A percentile compares a stretch with the other conserved stretches of the same genome.
Evolutionary conservation across 2,888 invertebrate species (phyloP).

Genomic region (Synanthedon myopaeformis): DNA sequence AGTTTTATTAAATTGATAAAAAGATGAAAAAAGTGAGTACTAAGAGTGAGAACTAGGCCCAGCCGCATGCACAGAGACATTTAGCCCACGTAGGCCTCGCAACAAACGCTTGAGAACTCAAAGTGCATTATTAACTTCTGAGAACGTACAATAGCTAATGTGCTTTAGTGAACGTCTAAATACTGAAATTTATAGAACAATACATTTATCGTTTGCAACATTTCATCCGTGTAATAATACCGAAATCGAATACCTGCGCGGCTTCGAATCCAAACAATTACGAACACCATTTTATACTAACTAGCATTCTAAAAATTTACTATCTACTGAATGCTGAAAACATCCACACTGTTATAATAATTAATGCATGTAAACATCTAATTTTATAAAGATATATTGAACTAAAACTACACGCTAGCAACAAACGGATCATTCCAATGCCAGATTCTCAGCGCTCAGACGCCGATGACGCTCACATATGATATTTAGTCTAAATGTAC

Average conservation of each 20-base stretch:
- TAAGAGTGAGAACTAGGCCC: no score
- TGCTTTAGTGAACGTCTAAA: conserved; percentile 3
- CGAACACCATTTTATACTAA: conserved; percentile 61
- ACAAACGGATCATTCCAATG: conserved; percentile 38
- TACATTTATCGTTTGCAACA: not conserved
- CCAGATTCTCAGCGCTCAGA: conserved; percentile 14
- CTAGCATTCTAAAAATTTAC: conserved; percentile 70
- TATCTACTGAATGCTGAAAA: conserved; percentile 63
- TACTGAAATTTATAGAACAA: conserved; percentile 2
- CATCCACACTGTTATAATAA: conserved; percentile 41
- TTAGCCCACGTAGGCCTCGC: conserved; percentile 8
- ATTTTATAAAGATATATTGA: conserved; percentile 44
- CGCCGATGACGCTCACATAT: no score
- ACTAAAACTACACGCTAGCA: conserved; percentile 57
- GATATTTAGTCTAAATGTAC: no score
- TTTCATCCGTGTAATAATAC: conserved; percentile 1
- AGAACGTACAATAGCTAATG: conserved; percentile 19
- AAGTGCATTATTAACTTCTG: conserved; percentile 52
- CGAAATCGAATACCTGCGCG: not conserved
- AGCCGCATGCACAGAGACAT: no score
- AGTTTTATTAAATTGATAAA: no score
- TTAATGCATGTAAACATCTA: conserved; percentile 62
- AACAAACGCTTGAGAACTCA: conserved; percentile 23
- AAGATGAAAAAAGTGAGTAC: no score
- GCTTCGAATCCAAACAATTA: conserved; percentile 19